Percentiles rank a stretch among this genome's conserved stretches.
Conservation (phyloP, 1,140 invertebrate species). For the Drosophila asahinai region DNA sequence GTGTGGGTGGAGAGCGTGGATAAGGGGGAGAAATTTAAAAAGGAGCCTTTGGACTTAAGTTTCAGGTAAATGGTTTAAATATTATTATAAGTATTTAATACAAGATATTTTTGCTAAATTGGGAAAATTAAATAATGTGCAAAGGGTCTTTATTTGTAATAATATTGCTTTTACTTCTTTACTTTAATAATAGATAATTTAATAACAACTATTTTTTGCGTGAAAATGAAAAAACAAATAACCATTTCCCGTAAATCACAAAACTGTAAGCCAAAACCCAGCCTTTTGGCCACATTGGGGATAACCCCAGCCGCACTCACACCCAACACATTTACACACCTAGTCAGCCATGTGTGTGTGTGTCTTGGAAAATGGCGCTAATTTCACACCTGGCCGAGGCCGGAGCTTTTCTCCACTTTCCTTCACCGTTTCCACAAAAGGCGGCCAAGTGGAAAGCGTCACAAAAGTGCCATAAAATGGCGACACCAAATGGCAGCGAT, state of each 20-base stretch:
- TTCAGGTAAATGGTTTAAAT: not conserved
- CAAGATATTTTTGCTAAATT: no score
- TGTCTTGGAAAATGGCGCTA: slow-evolving; percentile 61
- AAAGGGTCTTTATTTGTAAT: no score
- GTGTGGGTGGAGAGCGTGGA: not conserved
- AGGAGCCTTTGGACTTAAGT: not conserved
- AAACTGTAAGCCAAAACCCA: slow-evolving; percentile 2
- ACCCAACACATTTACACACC: not conserved
- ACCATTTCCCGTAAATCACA: not conserved
- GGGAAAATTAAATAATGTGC: no score
- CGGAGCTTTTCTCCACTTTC: slow-evolving; percentile 6
- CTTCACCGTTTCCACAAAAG: slow-evolving; percentile 9
- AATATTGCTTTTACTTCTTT: no score
- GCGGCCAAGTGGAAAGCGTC: slow-evolving; percentile 54
- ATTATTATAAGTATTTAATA: no score
- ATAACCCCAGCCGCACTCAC: not conserved
- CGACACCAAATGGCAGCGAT: slow-evolving; percentile 65
- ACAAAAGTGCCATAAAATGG: slow-evolving; percentile 72
- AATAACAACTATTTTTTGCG: not conserved
- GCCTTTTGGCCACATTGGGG: slow-evolving; percentile 36
- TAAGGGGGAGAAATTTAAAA: not conserved
- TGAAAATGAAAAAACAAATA: not conserved
- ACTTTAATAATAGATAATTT: no score
- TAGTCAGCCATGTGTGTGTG: slow-evolving; percentile 22
- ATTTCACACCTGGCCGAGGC: slow-evolving; percentile 69